Percentiles rank a stretch among this genome's conserved stretches.
phyloP scores from a whole-genome alignment of 2,797 vertebrate genomes.

The Numenius phaeopus region DNA sequence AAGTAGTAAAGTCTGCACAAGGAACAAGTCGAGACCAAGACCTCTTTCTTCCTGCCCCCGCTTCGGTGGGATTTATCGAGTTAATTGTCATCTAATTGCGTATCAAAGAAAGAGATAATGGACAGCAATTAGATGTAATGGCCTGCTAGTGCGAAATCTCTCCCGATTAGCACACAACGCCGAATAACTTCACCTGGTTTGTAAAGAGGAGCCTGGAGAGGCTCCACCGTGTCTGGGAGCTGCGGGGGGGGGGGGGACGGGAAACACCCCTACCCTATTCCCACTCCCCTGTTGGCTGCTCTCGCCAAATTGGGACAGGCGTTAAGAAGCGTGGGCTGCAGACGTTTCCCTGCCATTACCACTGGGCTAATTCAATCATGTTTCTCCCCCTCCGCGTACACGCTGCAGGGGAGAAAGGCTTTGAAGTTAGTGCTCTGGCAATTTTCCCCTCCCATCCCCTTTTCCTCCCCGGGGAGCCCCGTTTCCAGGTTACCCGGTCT shows the following conservation, averaged over 20 bases:
- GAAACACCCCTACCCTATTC: neutral
- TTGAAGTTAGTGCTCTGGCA: slow-evolving; percentile 18
- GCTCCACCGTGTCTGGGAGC: slow-evolving; percentile 70
- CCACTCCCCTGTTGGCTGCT: neutral
- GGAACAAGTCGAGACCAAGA: neutral
- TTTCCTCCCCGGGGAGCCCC: neutral
- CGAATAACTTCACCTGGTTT: slow-evolving; percentile 36
- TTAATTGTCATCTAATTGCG: slow-evolving; percentile 77
- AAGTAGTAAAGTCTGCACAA: neutral
- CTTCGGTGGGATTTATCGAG: slow-evolving; percentile 32
- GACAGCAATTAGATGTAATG: slow-evolving; percentile 76
- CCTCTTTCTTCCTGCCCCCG: neutral
- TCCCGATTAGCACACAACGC: slow-evolving; percentile 61
- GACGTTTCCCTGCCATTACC: neutral
- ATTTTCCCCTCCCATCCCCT: neutral
- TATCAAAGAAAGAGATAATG: slow-evolving; percentile 81
- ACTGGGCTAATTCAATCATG: slow-evolving; percentile 1
- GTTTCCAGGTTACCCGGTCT: neutral
- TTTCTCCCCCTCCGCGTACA: neutral
- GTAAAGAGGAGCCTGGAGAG: slow-evolving; percentile 34
- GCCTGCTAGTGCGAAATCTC: slow-evolving; percentile 42
- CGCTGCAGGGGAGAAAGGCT: neutral
- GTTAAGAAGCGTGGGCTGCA: neutral
- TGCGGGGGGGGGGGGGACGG: neutral
- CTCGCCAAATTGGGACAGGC: neutral